A percentile compares a stretch with the other conserved stretches of the same genome.
Evolutionary conservation across 2,113 vertebrate genomes (phyloP).

Genomic region (Odocoileus hemionus): DNA sequence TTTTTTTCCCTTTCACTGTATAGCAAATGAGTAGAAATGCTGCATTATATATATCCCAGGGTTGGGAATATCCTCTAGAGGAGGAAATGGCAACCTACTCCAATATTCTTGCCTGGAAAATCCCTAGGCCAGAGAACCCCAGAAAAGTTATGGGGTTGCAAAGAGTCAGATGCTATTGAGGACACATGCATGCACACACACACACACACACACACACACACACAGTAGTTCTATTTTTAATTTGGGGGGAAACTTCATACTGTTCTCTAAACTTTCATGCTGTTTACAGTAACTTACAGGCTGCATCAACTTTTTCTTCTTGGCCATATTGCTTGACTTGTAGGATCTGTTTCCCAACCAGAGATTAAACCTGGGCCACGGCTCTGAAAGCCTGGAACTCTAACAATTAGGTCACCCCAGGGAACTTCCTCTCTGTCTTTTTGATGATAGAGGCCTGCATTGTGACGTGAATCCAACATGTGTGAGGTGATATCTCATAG

Average conservation of each 20-base stretch:
- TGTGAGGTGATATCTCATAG: neutral
- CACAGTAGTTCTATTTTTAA: too few relatives aligned
- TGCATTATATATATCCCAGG: neutral
- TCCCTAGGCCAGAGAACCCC: neutral
- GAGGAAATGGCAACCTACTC: neutral
- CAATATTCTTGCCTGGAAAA: neutral
- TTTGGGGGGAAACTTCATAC: too few relatives aligned
- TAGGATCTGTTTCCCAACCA: too few relatives aligned
- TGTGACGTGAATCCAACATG: neutral
- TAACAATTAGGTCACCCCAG: too few relatives aligned
- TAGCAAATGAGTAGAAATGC: neutral
- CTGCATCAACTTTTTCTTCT: neutral
- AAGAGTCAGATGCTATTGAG: neutral
- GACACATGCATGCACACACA: neutral
- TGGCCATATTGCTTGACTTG: too few relatives aligned
- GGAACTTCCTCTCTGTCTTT: neutral
- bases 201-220: too few relatives aligned
- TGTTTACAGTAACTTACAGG: neutral
- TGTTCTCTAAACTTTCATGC: neutral
- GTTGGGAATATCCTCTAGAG: neutral
- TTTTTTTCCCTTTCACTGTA: neutral
- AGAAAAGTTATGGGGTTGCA: neutral
- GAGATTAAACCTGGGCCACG: too few relatives aligned
- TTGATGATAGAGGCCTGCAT: neutral
- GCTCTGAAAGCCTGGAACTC: too few relatives aligned